A percentile compares a stretch with the other conserved stretches of the same genome.
phyloP scores from a whole-genome alignment of 2,888 invertebrate genomes.

The Lithophane socia region DNA sequence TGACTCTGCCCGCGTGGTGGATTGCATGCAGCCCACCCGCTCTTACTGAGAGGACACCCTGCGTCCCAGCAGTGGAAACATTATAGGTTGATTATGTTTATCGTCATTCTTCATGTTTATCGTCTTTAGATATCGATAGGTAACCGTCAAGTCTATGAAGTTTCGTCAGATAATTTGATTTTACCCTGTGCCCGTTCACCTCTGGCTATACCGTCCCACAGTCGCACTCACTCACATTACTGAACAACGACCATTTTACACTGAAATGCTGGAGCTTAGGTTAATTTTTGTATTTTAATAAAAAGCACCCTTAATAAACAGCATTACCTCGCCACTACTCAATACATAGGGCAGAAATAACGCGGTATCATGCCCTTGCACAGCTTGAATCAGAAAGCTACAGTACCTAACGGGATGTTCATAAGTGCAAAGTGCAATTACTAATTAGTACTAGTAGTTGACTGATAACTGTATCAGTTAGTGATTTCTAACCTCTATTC shows the following conservation, averaged over 20 bases:
- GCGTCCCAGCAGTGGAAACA: neutral
- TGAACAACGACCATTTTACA: neutral
- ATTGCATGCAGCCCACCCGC: no score
- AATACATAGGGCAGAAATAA: neutral
- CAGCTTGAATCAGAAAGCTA: slow-evolving; percentile 25
- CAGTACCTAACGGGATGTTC: slow-evolving; percentile 27
- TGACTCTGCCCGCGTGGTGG: neutral
- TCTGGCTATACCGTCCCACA: neutral
- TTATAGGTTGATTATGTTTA: neutral
- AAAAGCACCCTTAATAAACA: neutral
- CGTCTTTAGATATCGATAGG: no score
- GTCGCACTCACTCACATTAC: neutral
- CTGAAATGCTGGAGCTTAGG: neutral
- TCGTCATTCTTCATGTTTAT: no score
- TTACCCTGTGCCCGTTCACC: neutral
- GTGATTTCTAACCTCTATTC: slow-evolving; percentile 1
- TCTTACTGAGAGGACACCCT: neutral
- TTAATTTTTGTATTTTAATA: neutral
- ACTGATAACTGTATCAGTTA: slow-evolving; percentile 37
- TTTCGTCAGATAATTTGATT: neutral
- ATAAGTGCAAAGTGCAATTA: slow-evolving; percentile 51
- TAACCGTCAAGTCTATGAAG: neutral
- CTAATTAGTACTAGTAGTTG: neutral
- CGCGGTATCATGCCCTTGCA: neutral
- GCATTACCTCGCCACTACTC: no score